Percentiles rank a stretch among this genome's conserved stretches.
Conservation (phyloP, 2,888 invertebrate genomes). For the Pachydiplax longipennis region DNA sequence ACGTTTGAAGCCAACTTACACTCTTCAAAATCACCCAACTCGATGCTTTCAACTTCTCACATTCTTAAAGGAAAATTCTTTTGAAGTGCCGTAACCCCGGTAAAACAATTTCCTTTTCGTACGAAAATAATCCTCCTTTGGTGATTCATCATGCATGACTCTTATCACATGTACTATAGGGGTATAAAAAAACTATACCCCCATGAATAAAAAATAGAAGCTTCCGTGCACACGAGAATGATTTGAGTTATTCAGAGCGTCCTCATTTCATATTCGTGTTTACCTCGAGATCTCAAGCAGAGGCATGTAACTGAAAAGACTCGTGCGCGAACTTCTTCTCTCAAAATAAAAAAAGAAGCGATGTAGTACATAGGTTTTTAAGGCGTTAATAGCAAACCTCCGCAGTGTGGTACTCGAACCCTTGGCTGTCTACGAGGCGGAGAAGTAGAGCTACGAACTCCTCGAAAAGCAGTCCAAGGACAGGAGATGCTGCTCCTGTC, state of each 20-base stretch:
- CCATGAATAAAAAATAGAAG: not conserved
- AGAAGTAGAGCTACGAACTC: not conserved
- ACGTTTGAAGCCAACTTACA: no score
- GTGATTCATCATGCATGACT: no score
- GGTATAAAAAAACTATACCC: no score
- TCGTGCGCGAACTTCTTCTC: not conserved
- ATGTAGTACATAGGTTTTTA: not conserved
- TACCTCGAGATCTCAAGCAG: not conserved
- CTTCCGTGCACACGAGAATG: not conserved
- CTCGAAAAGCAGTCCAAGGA: not conserved
- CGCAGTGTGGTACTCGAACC: not conserved
- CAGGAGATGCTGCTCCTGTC: not conserved
- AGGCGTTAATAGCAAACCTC: not conserved
- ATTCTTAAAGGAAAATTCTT: no score
- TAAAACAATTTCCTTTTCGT: no score
- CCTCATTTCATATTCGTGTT: not conserved
- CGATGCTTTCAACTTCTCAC: no score
- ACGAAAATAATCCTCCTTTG: no score
- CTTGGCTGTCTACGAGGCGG: not conserved
- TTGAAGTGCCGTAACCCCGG: no score
- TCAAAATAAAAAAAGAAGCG: not conserved
- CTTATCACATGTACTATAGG: no score
- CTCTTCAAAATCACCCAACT: no score
- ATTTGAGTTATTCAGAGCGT: not conserved
- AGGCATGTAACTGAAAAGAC: not conserved